Evolutionary conservation across 2,888 invertebrate species (phyloP), one percentile per base, ranked within the genome.

Genomic region (Calliphora vomitoria): DNA sequence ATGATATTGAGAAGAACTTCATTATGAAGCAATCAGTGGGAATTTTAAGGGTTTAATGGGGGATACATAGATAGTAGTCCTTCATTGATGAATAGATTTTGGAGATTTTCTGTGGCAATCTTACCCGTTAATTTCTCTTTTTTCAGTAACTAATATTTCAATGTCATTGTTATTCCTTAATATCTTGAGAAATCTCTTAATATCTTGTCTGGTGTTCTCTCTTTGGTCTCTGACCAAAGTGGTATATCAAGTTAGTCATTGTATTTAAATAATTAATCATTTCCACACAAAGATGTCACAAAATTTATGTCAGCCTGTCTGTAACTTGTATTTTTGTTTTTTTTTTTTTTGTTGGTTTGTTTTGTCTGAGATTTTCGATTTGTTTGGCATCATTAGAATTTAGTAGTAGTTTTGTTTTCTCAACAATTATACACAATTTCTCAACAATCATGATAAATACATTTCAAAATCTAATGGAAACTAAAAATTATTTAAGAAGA

Each of bases 181-280:
- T 13, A 44, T 44, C 44, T 44, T 2, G 13, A 11, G 13, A 44
- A 44, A 44, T 11, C 35, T 44, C 44, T 10, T 11, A 44, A 44
- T 10, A 44, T 44, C 13, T 11, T 44, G 50, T 50, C 50, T 50
- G 13, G 44, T 44, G n/a, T 50, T 50, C 6, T 50, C 0, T n/a
- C 15, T n/a, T 5, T n/a, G 13, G 11, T 15, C 47, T 47, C 15
- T 2, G 4, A n/a, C 15, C 47, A 47, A n/a, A 50, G 4, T n/a
- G 6, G 1, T 0, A 50, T n/a, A 5, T 50, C 15, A 0, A 15
- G 13, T n/a, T 50, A 50, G n/a, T 50, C n/a, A 15, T 50, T 15
- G 8, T 31, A 6, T 71, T 31, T n/a, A 20, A 74, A 66, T 58
- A 82, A 82, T 82, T 75, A 68, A 75, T 75, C 82, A 75, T 68